phyloP scores from a whole-genome alignment of 2,797 vertebrate species.

The Amblyopsis hoosieri region DNA sequence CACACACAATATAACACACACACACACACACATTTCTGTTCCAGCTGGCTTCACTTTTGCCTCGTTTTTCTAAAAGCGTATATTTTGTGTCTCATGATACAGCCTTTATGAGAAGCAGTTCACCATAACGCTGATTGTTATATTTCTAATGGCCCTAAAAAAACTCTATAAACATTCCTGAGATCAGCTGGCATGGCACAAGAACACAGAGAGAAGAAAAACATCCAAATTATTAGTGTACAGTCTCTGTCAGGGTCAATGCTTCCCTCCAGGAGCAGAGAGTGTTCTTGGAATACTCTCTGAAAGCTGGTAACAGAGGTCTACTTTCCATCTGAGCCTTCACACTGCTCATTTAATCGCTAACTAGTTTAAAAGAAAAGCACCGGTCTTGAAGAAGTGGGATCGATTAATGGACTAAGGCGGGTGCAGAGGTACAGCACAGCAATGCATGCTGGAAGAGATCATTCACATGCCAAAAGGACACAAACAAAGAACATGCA shows the following conservation, averaged over 20 bases:
- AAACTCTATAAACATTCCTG: constrained; percentile 63
- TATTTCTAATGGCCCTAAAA: constrained; percentile 55
- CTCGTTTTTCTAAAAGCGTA: constrained; percentile 1
- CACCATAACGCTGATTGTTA: constrained; percentile 49
- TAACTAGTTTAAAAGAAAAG: constrained; percentile 29
- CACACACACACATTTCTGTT: background rate
- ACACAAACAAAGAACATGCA: background rate
- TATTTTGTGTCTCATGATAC: constrained; percentile 30
- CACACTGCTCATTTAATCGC: constrained; percentile 37
- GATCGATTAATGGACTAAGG: constrained; percentile 34
- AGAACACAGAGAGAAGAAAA: constrained; percentile 29
- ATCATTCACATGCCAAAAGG: constrained; percentile 9
- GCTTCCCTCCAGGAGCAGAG: constrained; percentile 20
- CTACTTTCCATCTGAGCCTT: constrained; percentile 23
- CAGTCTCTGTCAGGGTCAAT: constrained; percentile 37
- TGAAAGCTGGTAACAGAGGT: constrained; percentile 23
- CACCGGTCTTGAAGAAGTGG: constrained; percentile 22
- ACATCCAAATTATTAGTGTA: constrained; percentile 37
- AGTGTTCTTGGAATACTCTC: constrained; percentile 29
- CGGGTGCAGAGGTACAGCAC: background rate
- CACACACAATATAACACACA: background rate
- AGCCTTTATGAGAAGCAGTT: constrained; percentile 3
- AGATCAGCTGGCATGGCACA: constrained; percentile 46
- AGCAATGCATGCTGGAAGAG: constrained; percentile 6
- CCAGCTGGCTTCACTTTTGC: background rate